A percentile compares a stretch with the other conserved stretches of the same genome.
Evolutionary conservation across 2,113 vertebrate genomes (phyloP).

Genomic region (Melanerpes formicivorus): DNA sequence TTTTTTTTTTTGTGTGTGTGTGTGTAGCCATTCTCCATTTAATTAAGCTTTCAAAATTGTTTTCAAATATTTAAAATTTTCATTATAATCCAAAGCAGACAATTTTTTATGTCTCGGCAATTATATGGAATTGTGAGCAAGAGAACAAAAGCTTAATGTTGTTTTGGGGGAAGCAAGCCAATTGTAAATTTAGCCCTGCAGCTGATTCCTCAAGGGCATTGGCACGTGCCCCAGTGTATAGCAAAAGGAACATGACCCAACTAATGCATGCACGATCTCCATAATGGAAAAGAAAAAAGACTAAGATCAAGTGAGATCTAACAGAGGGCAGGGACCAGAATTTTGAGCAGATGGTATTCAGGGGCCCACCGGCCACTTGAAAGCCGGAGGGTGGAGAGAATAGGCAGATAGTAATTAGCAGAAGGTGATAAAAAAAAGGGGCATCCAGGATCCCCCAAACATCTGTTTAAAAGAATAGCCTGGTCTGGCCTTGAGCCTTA

Average conservation of each 20-base stretch:
- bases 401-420: slow-evolving; percentile 75
- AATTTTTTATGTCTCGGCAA: not conserved
- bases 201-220: slow-evolving; percentile 62
- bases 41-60: not conserved
- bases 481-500: slow-evolving; percentile 54
- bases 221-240: slow-evolving; percentile 62
- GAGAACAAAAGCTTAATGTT: slow-evolving; percentile 51
- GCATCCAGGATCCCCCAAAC: slow-evolving; percentile 64
- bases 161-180: slow-evolving; percentile 53
- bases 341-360: slow-evolving; percentile 86
- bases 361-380: slow-evolving; percentile 51
- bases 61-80: slow-evolving; percentile 15
- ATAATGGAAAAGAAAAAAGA: slow-evolving; percentile 70
- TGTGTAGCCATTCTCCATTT: not conserved
- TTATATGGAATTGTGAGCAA: not conserved
- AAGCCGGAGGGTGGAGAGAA: slow-evolving; percentile 62
- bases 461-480: slow-evolving; percentile 70
- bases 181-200: slow-evolving; percentile 58
- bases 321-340: slow-evolving; percentile 77
- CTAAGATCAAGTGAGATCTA: slow-evolving; percentile 64
- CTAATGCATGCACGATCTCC: slow-evolving; percentile 67
- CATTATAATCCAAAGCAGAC: not conserved
- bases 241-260: slow-evolving; percentile 53
- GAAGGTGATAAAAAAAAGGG: slow-evolving; percentile 61
- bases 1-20: no score